Conservation (phyloP, 1,140 invertebrate species). For the Diabrotica virgifera region DNA sequence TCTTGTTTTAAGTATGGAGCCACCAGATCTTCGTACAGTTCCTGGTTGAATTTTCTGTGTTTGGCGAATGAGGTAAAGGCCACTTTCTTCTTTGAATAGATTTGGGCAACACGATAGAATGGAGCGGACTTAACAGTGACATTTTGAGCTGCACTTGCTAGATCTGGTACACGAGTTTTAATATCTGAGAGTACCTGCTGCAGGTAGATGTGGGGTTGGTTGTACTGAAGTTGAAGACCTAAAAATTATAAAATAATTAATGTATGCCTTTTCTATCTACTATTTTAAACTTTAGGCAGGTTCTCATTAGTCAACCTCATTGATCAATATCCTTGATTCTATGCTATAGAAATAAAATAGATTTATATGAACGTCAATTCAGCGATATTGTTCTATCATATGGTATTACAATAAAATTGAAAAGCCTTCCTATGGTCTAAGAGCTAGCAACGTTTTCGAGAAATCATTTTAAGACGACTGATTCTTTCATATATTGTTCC, state of each 20-base stretch:
- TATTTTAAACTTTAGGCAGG: too few relatives aligned
- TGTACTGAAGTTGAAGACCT: conserved; percentile 66
- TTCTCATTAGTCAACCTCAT: too few relatives aligned
- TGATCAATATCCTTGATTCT: too few relatives aligned
- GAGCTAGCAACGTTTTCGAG: too few relatives aligned
- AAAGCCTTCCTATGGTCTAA: too few relatives aligned
- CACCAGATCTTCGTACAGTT: conserved; percentile 81
- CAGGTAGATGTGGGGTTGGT: conserved; percentile 68
- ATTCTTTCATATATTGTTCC: too few relatives aligned
- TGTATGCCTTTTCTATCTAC: background rate
- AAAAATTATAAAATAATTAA: conserved; percentile 5
- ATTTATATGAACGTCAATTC: too few relatives aligned
- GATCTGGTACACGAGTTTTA: conserved; percentile 53
- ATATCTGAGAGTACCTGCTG: conserved; percentile 57
- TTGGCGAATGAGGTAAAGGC: conserved; percentile 79
- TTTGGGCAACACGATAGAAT: conserved; percentile 57
- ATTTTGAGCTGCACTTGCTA: conserved; percentile 61
- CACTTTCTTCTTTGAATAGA: conserved; percentile 57
- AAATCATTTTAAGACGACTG: too few relatives aligned
- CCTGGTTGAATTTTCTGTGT: conserved; percentile 69
- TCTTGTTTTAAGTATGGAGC: conserved; percentile 67
- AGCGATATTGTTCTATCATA: too few relatives aligned
- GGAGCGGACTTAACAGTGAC: conserved; percentile 61
- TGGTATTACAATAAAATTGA: too few relatives aligned
- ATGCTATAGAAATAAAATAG: too few relatives aligned